phyloP scores from a whole-genome alignment of 2,797 vertebrate genomes.

The Melanotaenia nigrans region DNA sequence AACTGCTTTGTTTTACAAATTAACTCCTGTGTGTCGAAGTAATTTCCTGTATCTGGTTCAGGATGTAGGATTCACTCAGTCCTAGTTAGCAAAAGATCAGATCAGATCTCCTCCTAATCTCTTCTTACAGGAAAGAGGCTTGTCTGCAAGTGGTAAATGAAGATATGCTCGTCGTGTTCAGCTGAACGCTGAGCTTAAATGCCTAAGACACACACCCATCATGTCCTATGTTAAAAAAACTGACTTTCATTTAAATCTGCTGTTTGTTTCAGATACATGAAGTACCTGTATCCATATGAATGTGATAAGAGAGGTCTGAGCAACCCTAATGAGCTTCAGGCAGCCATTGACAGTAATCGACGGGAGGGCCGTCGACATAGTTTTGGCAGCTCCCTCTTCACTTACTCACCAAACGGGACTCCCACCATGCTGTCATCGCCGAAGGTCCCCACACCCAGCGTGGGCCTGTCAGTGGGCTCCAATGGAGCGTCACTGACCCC shows the following conservation, averaged over 20 bases:
- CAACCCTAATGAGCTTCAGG: slow-evolving; percentile 97
- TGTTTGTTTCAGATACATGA: slow-evolving; percentile 90
- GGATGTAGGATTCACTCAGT: slow-evolving; percentile 5
- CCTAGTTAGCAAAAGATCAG: slow-evolving; percentile 8
- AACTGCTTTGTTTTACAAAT: slow-evolving; percentile 27
- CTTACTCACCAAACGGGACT: slow-evolving; percentile 91
- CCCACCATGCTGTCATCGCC: slow-evolving; percentile 92
- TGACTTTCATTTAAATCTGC: neutral
- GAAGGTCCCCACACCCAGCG: slow-evolving; percentile 84
- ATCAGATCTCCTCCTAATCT: neutral
- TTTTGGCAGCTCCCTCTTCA: slow-evolving; percentile 92
- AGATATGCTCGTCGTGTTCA: neutral
- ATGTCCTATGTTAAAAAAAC: neutral
- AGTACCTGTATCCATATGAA: slow-evolving; percentile 98
- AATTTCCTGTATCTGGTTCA: slow-evolving; percentile 27
- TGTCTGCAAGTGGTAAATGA: neutral
- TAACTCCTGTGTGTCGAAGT: slow-evolving; percentile 19
- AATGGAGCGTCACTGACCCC: slow-evolving; percentile 87
- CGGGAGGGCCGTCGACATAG: slow-evolving; percentile 93
- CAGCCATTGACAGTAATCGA: slow-evolving; percentile 96
- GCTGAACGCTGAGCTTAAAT: neutral
- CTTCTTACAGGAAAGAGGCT: slow-evolving; percentile 9
- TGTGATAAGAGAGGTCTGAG: slow-evolving; percentile 95
- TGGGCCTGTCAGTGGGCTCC: slow-evolving; percentile 85
- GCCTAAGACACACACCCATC: neutral